phyloP scores from a whole-genome alignment of 2,797 vertebrate genomes.

The Tympanoctomys barrerae region DNA sequence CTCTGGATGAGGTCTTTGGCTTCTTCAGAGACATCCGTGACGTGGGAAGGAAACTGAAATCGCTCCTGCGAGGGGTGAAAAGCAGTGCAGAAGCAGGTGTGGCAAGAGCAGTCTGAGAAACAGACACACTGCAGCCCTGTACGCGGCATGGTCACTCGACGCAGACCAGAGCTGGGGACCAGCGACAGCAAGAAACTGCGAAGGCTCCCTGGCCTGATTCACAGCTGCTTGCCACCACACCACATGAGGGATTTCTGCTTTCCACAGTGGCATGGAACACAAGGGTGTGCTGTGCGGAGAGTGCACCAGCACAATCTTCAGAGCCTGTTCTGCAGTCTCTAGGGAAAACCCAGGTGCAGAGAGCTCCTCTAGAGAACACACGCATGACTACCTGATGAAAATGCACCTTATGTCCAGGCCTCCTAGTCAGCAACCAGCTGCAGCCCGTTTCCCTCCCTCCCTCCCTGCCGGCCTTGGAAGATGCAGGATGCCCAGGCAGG shows the following conservation, averaged over 20 bases:
- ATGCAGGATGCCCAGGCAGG: fast-evolving
- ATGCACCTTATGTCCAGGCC: not conserved
- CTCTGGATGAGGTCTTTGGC: slow-evolving; percentile 97
- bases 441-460: fast-evolving
- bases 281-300: fast-evolving
- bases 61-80: slow-evolving; percentile 90
- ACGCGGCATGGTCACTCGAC: fast-evolving
- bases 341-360: fast-evolving
- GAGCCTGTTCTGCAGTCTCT: fast-evolving
- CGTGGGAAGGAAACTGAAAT: slow-evolving; percentile 97
- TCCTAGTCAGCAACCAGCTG: not conserved
- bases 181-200: not conserved
- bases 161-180: not conserved
- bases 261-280: fast-evolving
- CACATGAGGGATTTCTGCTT: fast-evolving
- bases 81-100: not conserved
- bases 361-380: not conserved
- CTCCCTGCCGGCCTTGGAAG: fast-evolving
- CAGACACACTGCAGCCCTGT: not conserved
- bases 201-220: not conserved
- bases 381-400: fast-evolving
- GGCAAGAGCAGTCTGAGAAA: not conserved
- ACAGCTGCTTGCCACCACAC: fast-evolving
- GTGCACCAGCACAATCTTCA: fast-evolving
- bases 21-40: slow-evolving; percentile 95